Conservation (phyloP, 2,113 vertebrate genomes). For the Micromys minutus region DNA sequence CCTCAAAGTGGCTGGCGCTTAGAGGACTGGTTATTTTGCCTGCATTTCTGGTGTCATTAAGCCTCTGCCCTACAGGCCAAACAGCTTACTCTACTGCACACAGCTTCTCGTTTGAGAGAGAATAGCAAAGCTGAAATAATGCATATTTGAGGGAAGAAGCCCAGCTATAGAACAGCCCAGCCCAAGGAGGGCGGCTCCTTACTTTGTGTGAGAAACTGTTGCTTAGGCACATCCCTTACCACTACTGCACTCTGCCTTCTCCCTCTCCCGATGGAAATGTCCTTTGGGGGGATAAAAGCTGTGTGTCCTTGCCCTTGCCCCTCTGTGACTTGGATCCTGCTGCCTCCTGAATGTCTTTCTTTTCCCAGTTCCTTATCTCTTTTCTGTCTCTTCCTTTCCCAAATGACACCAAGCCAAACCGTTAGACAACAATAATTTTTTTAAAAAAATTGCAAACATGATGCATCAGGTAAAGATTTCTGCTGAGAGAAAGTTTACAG, state of each 20-base stretch:
- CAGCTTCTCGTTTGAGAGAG: slow-evolving; percentile 8
- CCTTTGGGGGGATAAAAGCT: neutral
- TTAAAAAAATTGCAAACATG: neutral
- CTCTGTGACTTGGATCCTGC: neutral
- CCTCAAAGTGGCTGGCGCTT: slow-evolving; percentile 60
- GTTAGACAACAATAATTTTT: neutral
- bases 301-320: neutral
- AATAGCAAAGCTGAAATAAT: slow-evolving; percentile 47
- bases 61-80: slow-evolving; percentile 56
- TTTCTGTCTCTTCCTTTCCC: neutral
- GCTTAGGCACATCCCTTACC: too few species aligned
- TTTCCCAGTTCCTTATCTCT: neutral
- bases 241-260: neutral
- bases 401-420: neutral
- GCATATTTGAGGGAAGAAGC: slow-evolving; percentile 32
- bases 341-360: neutral
- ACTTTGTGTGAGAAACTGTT: neutral
- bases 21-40: slow-evolving; percentile 64
- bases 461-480: slow-evolving; percentile 19
- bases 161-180: neutral
- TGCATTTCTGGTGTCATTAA: slow-evolving; percentile 66
- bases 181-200: neutral
- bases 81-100: slow-evolving; percentile 28
- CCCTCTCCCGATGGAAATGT: neutral
- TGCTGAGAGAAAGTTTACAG: neutral